These are phyloP conservation scores for Thamnophis sirtalis DNA, from an alignment of 2,113 vertebrate genomes.

Conservation along the genomic window DNA sequence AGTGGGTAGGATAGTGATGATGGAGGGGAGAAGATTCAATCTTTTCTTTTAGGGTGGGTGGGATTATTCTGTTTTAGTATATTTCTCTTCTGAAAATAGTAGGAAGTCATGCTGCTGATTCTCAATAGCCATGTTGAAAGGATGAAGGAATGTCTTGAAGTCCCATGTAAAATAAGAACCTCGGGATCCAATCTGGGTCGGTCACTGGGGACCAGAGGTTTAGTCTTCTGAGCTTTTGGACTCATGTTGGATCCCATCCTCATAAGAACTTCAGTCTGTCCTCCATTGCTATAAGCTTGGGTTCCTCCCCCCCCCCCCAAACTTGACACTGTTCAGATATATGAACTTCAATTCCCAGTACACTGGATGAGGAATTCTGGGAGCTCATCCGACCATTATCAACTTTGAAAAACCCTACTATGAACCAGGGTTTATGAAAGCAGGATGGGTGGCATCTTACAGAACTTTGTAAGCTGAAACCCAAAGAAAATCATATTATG, in stretches of 20 bases:
- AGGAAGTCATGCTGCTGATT: neutral
- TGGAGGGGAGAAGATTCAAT: neutral
- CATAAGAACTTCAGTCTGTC: neutral
- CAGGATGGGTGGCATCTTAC: neutral
- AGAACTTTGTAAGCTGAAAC: neutral
- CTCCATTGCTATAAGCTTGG: neutral
- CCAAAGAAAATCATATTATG: neutral
- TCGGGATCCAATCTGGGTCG: neutral
- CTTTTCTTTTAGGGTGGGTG: neutral
- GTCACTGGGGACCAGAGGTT: neutral
- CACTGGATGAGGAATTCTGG: neutral
- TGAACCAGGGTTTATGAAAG: neutral
- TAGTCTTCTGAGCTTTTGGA: neutral
- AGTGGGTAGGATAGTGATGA: neutral
- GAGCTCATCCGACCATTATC: neutral
- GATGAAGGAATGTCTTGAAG: neutral
- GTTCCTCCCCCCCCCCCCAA: neutral
- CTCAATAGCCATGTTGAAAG: neutral
- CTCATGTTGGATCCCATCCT: neutral
- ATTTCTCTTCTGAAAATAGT: neutral
- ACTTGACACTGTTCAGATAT: neutral
- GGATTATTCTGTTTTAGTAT: neutral
- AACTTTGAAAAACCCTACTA: neutral
- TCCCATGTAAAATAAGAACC: neutral
- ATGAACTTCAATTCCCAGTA: neutral